Base-by-base conservation (phyloP, 2,113 vertebrate genomes). In the Numida meleagris region DNA sequence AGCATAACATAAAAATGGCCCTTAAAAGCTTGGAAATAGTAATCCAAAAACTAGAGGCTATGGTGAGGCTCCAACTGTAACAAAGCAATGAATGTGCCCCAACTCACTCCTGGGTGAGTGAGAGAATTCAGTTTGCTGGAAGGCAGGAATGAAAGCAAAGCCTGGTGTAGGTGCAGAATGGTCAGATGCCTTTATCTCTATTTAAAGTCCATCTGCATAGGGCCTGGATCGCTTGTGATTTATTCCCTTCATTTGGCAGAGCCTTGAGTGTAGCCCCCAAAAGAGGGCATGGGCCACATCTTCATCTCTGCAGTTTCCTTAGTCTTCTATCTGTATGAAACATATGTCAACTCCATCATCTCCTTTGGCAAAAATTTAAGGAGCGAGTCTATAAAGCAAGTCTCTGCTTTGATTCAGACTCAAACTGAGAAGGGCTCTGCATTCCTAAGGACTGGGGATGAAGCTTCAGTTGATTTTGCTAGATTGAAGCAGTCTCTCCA, bases 1-100 rank as follows among this genome's bases (percentile, higher is more conserved):
- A 95, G 63, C 31, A 42, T 70, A 53, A 50, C n/a, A 85, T 70
- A 76, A 88, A 94, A 96, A 91, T 66, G 78, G 40, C n/a, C 85
- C 58, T 91, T 18, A 29, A 4, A 58, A 85, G 24, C 62, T 58
- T 72, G 65, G 38, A 93, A 82, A 79, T 85, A 95, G 36, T 46
- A 84, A 90, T 59, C 27, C 58, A 70, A 42, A 85, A 91, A 55
- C 90, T 88, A 38, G 25, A 85, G 72, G 53, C 36, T 73, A 14
- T 33, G 40, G 15, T 88, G 48, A 72, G 58, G 3, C 40, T 88
- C 40, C 34, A 42, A 67, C 74, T 93, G 53, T 31, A 14, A 42
- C 18, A 45, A n/a, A 66, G 14, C 61, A 80, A 73, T n/a, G 53
- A 86, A 57, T 1, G 3, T 12, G 63, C 4, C 9, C 24, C 36